Percentiles rank a stretch among this genome's conserved stretches.
phyloP scores from a whole-genome alignment of 2,888 invertebrate genomes.

The Allacma fusca region DNA sequence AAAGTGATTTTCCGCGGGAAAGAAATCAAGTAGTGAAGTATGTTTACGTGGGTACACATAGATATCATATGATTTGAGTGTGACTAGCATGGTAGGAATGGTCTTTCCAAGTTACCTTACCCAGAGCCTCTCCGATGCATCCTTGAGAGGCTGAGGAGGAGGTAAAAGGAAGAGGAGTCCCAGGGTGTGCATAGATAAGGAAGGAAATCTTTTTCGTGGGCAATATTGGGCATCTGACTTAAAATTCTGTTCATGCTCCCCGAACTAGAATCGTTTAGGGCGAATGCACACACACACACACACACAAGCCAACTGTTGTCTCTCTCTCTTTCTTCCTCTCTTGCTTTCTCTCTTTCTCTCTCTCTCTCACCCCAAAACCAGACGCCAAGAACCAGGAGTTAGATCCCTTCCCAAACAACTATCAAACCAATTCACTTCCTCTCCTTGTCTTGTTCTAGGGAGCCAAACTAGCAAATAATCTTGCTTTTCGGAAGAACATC shows the following conservation, averaged over 20 bases:
- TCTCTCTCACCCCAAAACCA: background rate
- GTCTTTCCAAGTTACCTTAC: too few relatives aligned
- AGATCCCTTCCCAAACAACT: background rate
- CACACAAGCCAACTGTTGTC: slow-evolving; percentile 60
- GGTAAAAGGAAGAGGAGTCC: slow-evolving; percentile 1
- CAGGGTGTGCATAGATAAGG: slow-evolving; percentile 19
- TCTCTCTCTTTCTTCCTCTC: slow-evolving; percentile 41
- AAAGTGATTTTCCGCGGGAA: slow-evolving; percentile 23
- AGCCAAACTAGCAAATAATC: too few relatives aligned
- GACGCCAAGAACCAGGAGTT: background rate
- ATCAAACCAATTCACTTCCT: background rate
- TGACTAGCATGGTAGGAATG: too few relatives aligned
- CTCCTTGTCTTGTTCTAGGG: slow-evolving; percentile 13
- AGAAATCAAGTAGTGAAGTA: slow-evolving; percentile 16
- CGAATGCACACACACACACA: slow-evolving; percentile 40
- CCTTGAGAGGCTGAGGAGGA: background rate
- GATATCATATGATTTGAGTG: slow-evolving; percentile 44
- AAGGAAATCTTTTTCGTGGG: slow-evolving; percentile 33
- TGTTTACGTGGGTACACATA: slow-evolving; percentile 30
- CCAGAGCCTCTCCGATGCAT: too few relatives aligned
- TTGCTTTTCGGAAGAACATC: too few relatives aligned
- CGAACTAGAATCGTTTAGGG: slow-evolving; percentile 49
- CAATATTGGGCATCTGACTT: slow-evolving; percentile 43
- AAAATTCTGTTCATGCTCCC: slow-evolving; percentile 52
- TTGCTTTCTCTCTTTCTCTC: background rate